Base-by-base conservation (phyloP, 2,113 vertebrate genomes). In the Rostratula benghalensis region DNA sequence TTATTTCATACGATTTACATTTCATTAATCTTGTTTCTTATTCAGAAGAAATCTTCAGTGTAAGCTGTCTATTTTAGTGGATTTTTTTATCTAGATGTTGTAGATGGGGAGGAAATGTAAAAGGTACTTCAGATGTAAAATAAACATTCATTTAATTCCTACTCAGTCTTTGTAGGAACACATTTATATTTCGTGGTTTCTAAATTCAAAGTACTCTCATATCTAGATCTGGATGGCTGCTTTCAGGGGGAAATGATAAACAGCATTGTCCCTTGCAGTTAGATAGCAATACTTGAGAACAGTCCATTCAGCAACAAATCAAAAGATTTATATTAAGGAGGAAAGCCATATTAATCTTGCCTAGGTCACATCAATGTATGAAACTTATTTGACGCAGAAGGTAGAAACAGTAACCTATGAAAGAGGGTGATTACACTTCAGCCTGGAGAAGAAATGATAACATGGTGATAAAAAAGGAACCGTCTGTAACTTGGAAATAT, bases 141-240 rank as follows among this genome's bases (percentile, higher is more conserved):
- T 79, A 79, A 94, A 86, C 77, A 76, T 94, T 95, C 31, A 92
- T 95, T 97, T 97, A 93, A 94, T 94, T 96, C 88, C 81, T 95
- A 19, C 45, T 91, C 69, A 74, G 23, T 93, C 87, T 92, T 92
- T n/a, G 90, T 90, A 95, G 90, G 35, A 90, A 67, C 74, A 80
- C 43, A 91, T 97, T 98, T 97, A 90, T 97, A 96, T 97, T 97
- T 96, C 83, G 93, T 97, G 89, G 60, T 93, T 97, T 95, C 78
- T 89, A 90, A 95, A 97, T 97, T 93, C 89, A 83, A 82, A 95
- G 61, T 65, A 67, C 77, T 89, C 22, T 94, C 95, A 94, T 94
- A 96, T 93, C 79, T 94, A 92, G 95, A 95, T 96, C 88, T 95
- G 85, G 89, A 92, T 60, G 74, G 57, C 76, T 96, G 87, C 96